Base-by-base conservation (phyloP, 1,140 invertebrate genomes). In the Musca vetustissima region DNA sequence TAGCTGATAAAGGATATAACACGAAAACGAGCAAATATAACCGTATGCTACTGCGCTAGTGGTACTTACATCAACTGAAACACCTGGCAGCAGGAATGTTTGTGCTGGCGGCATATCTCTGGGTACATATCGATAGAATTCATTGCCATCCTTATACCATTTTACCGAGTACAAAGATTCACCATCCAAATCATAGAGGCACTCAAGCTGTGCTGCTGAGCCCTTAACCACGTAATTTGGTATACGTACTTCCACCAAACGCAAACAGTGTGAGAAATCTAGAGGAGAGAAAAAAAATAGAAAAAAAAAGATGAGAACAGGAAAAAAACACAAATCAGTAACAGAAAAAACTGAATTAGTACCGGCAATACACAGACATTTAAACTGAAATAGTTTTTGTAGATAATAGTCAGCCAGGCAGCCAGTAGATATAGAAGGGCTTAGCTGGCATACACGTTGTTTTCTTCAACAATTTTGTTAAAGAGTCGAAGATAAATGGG, bases 121-220 rank as follows among this genome's bases (percentile, higher is more conserved):
- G 1, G 91, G 91, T 57, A 91, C 88, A 83, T 89, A 92, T 82
- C 91, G 87, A 82, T 90, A 93, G 84, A 93, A 92, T 83, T 93
- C 91, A 73, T 90, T 87, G 69, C 87, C 87, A 72, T 90, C 90
- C 81, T 88, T 90, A 85, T 92, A 92, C 91, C 91, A 93, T 84
- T 92, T 92, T 67, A 92, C 89, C 6, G 91, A 91, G 79, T 93
- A 93, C 25, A 93, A 86, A 21, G 83, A 80, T 70, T 90, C 89
- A 1, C 83, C 85, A 73, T 91, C 89, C 76, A 91, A 83, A 76
- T 89, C 84, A 78, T 88, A 91, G 71, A 85, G 83, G 78, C 89
- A 90, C 77, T 87, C 85, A 70, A 91, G 81, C 64, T 78, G 80
- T 25, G 87, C 86, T 68, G 85, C 84, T 67, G 88, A 86, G 19